Base-by-base conservation (phyloP, 2,113 vertebrate species). In the Galbula dea region DNA sequence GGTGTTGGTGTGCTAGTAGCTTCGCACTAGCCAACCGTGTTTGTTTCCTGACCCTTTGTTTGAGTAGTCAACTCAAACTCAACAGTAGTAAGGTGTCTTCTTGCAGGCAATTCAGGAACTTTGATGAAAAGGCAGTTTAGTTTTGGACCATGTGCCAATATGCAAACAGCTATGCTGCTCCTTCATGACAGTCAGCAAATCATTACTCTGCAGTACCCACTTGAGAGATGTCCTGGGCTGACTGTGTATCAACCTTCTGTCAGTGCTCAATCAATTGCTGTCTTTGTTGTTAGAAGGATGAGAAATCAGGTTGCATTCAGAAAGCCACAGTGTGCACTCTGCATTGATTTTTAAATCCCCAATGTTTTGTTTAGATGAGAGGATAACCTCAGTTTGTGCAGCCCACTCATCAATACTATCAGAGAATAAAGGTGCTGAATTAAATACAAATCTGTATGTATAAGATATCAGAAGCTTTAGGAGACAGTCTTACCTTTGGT, bases 361-460 rank as follows among this genome's bases (percentile, higher is more conserved):
- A 22, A 6, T 61, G 41, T 65, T 89, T 86, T 81, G 51, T 73
- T 95, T 79, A 67, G 57, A 62, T 78, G 73, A 71, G n/a, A 71
- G 17, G 34, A 92, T 65, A 89, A 73, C 30, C 36, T 83, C n/a
- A 48, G 34, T 76, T 84, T 83, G 24, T 59, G 30, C 16, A 83
- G 43, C 46, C 26, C 22, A 12, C 72, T 92, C 63, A 78, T 94
- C 88, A 87, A 71, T 58, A 66, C 7, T 15, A 89, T 57, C 76
- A 88, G 55, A 91, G 54, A 89, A 86, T 43, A 65, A 81, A 91
- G 21, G 59, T 74, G 51, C 36, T 77, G 71, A 78, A 58, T 80
- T 71, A 96, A 94, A 91, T 89, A 90, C 29, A 87, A 62, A 88
- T 85, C 55, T 90, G 30, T 63, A 26, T 61, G 37, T 90, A 77